Percentiles rank a stretch among this genome's conserved stretches.
phyloP scores from a whole-genome alignment of 2,888 invertebrate species.

The Tenthredo scrophulariae region DNA sequence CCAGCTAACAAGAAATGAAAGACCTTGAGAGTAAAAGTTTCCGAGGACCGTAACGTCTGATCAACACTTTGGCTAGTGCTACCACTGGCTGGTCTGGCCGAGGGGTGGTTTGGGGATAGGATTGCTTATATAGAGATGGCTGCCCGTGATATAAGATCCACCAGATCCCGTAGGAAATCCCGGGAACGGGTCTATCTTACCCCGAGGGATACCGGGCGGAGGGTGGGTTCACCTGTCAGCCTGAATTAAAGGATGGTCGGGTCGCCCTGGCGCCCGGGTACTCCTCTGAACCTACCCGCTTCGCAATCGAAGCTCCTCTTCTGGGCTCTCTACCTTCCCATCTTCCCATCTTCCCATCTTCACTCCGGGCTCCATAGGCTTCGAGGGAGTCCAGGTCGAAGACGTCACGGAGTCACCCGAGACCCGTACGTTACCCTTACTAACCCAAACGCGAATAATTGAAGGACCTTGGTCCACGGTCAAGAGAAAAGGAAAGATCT shows the following conservation, averaged over 20 bases:
- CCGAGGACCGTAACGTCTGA: constrained; percentile 49
- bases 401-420: constrained; percentile 57
- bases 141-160: constrained; percentile 77
- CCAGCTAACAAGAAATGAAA: constrained; percentile 35
- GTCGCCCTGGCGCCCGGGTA: constrained; percentile 60
- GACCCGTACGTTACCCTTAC: constrained; percentile 59
- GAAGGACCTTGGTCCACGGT: constrained; percentile 11
- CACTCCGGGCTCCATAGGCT: constrained; percentile 54
- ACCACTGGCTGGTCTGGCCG: constrained; percentile 23
- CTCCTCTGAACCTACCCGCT: constrained; percentile 56
- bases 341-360: constrained; percentile 55
- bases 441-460: constrained; percentile 9
- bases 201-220: constrained; percentile 75
- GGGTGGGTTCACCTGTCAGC: constrained; percentile 80
- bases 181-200: constrained; percentile 78
- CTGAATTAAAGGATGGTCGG: constrained; percentile 81
- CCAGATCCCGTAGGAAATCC: constrained; percentile 78
- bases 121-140: constrained; percentile 77
- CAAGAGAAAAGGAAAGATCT: neutral
- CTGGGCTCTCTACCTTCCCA: constrained; percentile 53
- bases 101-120: constrained; percentile 56
- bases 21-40: constrained; percentile 41
- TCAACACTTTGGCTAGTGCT: constrained; percentile 48
- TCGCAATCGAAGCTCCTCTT: constrained; percentile 68
- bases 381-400: constrained; percentile 48